phyloP scores from a whole-genome alignment of 2,797 vertebrate species.

The Jordanella pulchra region DNA sequence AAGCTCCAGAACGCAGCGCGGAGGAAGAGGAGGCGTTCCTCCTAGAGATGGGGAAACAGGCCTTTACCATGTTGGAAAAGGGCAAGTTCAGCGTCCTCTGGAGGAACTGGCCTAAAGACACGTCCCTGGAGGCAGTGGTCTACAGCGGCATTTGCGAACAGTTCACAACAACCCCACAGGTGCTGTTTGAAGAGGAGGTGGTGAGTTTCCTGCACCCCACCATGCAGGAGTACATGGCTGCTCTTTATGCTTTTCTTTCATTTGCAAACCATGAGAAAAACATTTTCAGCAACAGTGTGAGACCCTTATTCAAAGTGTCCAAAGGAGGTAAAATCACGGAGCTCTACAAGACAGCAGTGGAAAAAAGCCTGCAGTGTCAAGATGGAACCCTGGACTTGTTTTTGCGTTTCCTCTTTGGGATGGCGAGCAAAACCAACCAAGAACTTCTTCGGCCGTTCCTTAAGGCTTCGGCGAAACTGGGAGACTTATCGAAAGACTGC shows the following conservation, averaged over 20 bases:
- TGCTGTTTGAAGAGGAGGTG: constrained; percentile 61
- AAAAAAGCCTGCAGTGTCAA: constrained; percentile 55
- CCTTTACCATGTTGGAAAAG: constrained; percentile 69
- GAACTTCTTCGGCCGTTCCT: constrained; percentile 59
- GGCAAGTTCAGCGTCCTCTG: constrained; percentile 45
- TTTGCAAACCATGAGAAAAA: constrained; percentile 65
- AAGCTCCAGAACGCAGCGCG: not conserved
- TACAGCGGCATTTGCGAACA: constrained; percentile 69
- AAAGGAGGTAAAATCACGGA: constrained; percentile 43
- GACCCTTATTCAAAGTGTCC: constrained; percentile 37
- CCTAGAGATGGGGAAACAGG: constrained; percentile 69
- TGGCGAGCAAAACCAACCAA: constrained; percentile 61
- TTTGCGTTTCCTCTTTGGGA: constrained; percentile 77
- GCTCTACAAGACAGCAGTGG: constrained; percentile 65
- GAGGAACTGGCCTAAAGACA: constrained; percentile 47
- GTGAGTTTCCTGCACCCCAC: constrained; percentile 78
- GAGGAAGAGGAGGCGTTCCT: constrained; percentile 60
- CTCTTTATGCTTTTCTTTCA: constrained; percentile 71
- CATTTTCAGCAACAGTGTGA: constrained; percentile 47
- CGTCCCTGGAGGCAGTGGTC: constrained; percentile 39
- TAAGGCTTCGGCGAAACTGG: constrained; percentile 20
- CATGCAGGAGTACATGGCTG: constrained; percentile 80
- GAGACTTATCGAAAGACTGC: constrained; percentile 33
- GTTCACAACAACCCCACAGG: constrained; percentile 45
- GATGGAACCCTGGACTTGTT: constrained; percentile 72